Percentiles rank a stretch among this genome's conserved stretches.
Conservation (phyloP, 1,140 invertebrate species). For the Lepidurus apus region DNA sequence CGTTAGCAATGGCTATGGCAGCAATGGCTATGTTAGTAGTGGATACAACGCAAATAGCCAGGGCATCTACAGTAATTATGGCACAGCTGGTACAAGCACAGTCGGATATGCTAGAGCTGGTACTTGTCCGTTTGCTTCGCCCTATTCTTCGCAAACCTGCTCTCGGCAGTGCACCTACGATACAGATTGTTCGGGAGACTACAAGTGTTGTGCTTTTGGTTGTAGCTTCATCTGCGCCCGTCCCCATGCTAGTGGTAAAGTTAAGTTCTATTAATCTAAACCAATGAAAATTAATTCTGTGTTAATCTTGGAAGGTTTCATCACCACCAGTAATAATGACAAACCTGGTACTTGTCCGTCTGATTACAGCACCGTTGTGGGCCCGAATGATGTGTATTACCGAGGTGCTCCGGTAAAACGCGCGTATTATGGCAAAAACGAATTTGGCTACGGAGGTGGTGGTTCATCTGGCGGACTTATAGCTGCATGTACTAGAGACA, state of each 20-base stretch:
- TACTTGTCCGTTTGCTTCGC: constrained; percentile 20
- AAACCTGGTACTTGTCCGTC: constrained; percentile 17
- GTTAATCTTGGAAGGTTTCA: not conserved
- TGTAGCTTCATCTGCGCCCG: constrained; percentile 27
- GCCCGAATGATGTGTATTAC: constrained; percentile 8
- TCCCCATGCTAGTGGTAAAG: not conserved
- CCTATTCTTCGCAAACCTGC: constrained; percentile 14
- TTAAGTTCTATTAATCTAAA: too few species aligned
- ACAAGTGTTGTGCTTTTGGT: constrained; percentile 26
- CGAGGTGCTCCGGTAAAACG: not conserved
- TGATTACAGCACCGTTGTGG: constrained; percentile 3
- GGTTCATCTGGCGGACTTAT: constrained; percentile 1
- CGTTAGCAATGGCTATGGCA: not conserved
- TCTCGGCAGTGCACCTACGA: constrained; percentile 26
- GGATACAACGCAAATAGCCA: not conserved
- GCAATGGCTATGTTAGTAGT: not conserved
- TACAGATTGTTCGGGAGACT: constrained; percentile 25
- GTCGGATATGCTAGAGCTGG: constrained; percentile 15
- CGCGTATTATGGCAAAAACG: constrained; percentile 10
- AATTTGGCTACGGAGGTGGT: constrained; percentile 21
- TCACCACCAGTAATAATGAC: constrained; percentile 22
- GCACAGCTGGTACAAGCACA: not conserved
- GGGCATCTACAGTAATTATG: not conserved
- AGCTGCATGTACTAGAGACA: not conserved
- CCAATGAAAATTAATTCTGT: not conserved